phyloP scores from a whole-genome alignment of 2,888 invertebrate genomes.

The Drosophila hamatofila region DNA sequence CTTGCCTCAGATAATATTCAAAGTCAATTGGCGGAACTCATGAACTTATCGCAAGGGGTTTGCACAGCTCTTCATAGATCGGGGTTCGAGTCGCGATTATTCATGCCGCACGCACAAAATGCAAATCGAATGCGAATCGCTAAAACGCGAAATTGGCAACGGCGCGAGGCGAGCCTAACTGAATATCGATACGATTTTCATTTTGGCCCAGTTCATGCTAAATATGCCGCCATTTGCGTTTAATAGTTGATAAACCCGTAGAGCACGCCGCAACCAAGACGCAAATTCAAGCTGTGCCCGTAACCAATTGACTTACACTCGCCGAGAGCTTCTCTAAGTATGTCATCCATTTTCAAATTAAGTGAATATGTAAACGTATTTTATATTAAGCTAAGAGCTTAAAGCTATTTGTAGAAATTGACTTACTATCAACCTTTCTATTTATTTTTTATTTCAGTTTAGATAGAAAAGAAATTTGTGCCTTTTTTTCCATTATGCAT shows the following conservation, averaged over 20 bases:
- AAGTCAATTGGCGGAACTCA: constrained; percentile 74
- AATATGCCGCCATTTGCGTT: constrained; percentile 76
- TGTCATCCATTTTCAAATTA: not conserved
- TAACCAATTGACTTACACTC: constrained; percentile 40
- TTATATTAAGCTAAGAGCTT: too few relatives aligned
- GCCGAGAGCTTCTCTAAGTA: not conserved
- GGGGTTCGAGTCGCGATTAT: constrained; percentile 59
- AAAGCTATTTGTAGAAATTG: too few relatives aligned
- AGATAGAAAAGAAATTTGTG: too few relatives aligned
- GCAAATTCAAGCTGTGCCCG: constrained; percentile 59
- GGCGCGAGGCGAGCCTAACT: constrained; percentile 10
- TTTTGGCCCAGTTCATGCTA: constrained; percentile 73
- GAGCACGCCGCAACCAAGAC: constrained; percentile 30
- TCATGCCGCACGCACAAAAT: constrained; percentile 69
- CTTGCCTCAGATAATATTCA: constrained; percentile 67
- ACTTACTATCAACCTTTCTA: too few relatives aligned
- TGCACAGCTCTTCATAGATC: constrained; percentile 47
- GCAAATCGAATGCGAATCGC: constrained; percentile 78
- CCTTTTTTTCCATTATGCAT: too few relatives aligned
- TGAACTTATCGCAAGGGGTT: constrained; percentile 64
- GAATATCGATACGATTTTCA: constrained; percentile 49
- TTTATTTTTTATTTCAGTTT: too few relatives aligned
- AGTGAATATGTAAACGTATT: not conserved
- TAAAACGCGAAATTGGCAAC: constrained; percentile 35
- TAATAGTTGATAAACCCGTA: constrained; percentile 75